Percentiles rank a stretch among this genome's conserved stretches.
Evolutionary conservation across 2,797 vertebrate genomes (phyloP).

Genomic region (Pteropus rufus): DNA sequence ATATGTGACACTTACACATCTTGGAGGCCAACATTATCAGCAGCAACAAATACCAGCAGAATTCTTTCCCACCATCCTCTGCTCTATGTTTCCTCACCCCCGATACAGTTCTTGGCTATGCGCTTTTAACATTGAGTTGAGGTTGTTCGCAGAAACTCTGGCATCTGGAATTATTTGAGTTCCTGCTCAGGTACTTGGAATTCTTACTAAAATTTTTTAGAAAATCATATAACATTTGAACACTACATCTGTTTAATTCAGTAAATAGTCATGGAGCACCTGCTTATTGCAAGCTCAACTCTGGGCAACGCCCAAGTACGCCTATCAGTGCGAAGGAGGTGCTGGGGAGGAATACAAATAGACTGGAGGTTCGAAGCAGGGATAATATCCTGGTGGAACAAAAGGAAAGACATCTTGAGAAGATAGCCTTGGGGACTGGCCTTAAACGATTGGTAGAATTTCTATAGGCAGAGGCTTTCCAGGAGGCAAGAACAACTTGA

Average conservation of each 20-base stretch:
- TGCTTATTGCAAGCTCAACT: not conserved
- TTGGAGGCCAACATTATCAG: not conserved
- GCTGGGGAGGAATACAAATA: not conserved
- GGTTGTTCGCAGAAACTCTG: not conserved
- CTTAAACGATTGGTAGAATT: not conserved
- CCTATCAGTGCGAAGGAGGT: not conserved
- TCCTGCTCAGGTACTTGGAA: constrained; percentile 10
- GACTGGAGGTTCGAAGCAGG: not conserved
- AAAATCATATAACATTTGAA: constrained; percentile 2
- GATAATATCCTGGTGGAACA: not conserved
- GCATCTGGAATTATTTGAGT: constrained; percentile 8
- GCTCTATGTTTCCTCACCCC: not conserved
- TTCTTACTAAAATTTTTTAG: constrained; percentile 30
- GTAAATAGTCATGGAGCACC: not conserved
- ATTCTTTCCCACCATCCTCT: not conserved
- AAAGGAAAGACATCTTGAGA: not conserved
- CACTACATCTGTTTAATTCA: not conserved
- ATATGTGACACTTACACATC: not conserved
- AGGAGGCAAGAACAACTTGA: not conserved
- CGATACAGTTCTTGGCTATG: not conserved
- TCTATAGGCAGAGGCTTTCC: not conserved
- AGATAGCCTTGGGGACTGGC: not conserved
- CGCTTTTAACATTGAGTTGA: constrained; percentile 4
- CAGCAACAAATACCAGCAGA: not conserved
- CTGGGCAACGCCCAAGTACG: not conserved